Evolutionary conservation across 2,888 invertebrate genomes (phyloP).

Genomic region (Stenodera caucasica): DNA sequence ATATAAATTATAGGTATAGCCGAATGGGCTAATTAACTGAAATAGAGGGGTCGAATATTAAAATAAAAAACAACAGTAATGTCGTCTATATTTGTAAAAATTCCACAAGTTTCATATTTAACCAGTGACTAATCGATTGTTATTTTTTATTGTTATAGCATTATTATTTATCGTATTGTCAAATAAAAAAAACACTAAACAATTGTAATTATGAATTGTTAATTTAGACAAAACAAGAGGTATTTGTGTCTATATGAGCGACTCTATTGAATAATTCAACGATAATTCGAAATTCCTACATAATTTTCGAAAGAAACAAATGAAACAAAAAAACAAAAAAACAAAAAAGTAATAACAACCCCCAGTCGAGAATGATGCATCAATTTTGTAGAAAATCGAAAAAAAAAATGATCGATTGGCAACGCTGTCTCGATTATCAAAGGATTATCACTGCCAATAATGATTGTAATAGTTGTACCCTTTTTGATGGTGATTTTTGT

Average conservation of each 20-base stretch:
- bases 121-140: constrained; percentile 3
- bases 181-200: background rate
- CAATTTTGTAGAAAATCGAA: constrained; percentile 52
- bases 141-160: constrained; percentile 6
- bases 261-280: constrained; percentile 1
- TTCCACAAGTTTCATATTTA: background rate
- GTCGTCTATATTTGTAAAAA: background rate
- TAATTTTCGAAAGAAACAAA: background rate
- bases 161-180: background rate
- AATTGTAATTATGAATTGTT: constrained; percentile 6
- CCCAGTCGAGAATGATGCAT: constrained; percentile 47
- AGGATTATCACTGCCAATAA: constrained; percentile 51
- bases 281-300: background rate
- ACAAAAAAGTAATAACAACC: constrained; percentile 5
- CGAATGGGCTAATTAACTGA: background rate
- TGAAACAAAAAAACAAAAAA: background rate
- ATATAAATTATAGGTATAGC: no score
- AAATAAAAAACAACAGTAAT: no score
- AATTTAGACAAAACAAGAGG: background rate
- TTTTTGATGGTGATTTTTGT: constrained; percentile 46
- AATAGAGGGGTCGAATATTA: background rate
- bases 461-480: constrained; percentile 36
- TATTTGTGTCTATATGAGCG: background rate
- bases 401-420: constrained; percentile 56
- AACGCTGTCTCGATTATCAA: constrained; percentile 54